Base-by-base conservation (phyloP, 2,888 invertebrate genomes). In the Amphimallon solstitiale region DNA sequence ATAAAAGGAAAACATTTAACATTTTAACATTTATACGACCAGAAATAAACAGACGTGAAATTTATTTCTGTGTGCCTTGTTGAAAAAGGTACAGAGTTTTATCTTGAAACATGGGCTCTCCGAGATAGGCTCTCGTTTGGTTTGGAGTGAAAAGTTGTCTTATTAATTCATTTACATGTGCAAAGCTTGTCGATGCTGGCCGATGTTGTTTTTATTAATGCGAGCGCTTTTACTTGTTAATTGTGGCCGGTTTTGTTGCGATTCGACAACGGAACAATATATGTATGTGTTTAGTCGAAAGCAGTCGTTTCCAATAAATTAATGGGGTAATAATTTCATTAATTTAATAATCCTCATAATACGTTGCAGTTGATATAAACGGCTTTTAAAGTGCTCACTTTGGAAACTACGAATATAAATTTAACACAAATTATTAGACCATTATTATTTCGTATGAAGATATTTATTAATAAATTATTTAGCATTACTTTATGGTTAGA, bases 151-250 rank as follows among this genome's bases (percentile, higher is more conserved):
- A 63, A 63, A 35, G 63, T 52, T 63, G 63, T 63, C 52, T 63
- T 63, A 63, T 63, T 63, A 63, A 63, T 63, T 63, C 56, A 63
- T 63, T 63, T 63, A 54, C 63, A 63, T 52, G 45, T 63, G 63
- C 54, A 49, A 54, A 54, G 45, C 52, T 63, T 54, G 63, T 63
- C 63, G 35, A 34, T 51, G 63, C 45, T 17, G 40, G 34, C 38
- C 56, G 56, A 56, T 52, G 63, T 63, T 63, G 45, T 23, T 54
- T 63, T 63, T 54, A 63, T 63, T 63, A 54, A 63, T 54, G 63
- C 43, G 56, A 19, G 56, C 56, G 40, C 56, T 38, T 35, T 52
- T 37, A 37, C 37, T 37, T 37, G 52, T 52, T 52, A 52, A 52
- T 52, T 52, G 52, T 52, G 52, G 52, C 37, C 52, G 52, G 38